A percentile compares a stretch with the other conserved stretches of the same genome.
phyloP scores from a whole-genome alignment of 64 coral and sea anemone genomes.

The Pachyseris speciosa region DNA sequence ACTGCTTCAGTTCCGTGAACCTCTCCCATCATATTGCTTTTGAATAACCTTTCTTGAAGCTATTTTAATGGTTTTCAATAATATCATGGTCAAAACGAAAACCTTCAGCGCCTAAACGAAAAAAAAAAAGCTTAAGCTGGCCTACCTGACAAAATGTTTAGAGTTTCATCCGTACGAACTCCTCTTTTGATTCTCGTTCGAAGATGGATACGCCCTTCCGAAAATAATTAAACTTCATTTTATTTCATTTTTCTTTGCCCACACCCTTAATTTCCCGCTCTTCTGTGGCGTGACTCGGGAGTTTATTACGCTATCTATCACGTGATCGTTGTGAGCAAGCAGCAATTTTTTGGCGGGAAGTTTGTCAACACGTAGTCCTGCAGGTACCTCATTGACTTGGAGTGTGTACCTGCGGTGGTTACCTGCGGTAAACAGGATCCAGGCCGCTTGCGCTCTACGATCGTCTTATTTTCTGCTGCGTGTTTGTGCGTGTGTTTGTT shows the following conservation, averaged over 20 bases:
- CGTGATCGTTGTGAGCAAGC: not conserved
- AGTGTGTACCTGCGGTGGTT: no score
- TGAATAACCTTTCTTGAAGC: no score
- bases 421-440: no score
- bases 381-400: conserved; percentile 7
- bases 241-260: not conserved
- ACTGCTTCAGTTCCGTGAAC: no score
- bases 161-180: not conserved
- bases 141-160: not conserved
- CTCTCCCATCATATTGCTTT: no score
- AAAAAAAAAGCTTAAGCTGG: not conserved
- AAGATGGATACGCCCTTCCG: not conserved
- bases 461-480: no score
- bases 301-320: not conserved
- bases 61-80: not conserved
- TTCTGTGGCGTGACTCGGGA: not conserved
- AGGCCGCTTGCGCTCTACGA: no score
- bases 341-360: not conserved
- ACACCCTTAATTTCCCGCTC: not conserved
- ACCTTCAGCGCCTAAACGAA: not conserved
- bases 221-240: not conserved
- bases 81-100: not conserved
- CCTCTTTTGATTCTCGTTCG: no score
- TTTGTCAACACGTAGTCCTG: not conserved
- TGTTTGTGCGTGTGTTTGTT: no score